phyloP scores from a whole-genome alignment of 2,797 vertebrate genomes.

The Sciurus vulgaris region DNA sequence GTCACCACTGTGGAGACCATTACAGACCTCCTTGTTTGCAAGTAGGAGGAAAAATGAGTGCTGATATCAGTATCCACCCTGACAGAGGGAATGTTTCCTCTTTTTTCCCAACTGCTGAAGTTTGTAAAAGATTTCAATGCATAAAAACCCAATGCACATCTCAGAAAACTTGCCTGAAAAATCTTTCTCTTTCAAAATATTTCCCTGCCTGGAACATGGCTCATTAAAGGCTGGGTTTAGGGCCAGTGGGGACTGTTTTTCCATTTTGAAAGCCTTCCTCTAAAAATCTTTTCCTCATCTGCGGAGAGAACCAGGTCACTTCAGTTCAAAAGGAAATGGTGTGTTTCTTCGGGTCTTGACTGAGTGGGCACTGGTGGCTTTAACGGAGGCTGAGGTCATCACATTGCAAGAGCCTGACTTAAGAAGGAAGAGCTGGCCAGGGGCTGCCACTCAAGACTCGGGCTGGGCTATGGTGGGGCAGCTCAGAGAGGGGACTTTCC shows the following conservation, averaged over 20 bases:
- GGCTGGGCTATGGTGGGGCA: background rate
- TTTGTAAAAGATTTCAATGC: constrained; percentile 3
- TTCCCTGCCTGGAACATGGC: constrained; percentile 53
- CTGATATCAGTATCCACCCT: background rate
- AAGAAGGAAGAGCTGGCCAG: background rate
- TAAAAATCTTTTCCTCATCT: constrained; percentile 48
- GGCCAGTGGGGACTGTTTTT: constrained; percentile 70
- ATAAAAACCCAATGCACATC: background rate
- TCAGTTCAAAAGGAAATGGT: constrained; percentile 70
- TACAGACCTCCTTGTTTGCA: background rate
- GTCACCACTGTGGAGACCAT: background rate
- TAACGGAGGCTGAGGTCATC: background rate
- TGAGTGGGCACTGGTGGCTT: constrained; percentile 3
- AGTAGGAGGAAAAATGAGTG: background rate
- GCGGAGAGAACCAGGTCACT: constrained; percentile 60
- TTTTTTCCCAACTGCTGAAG: background rate
- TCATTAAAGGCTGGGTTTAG: constrained; percentile 57
- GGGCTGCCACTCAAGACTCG: background rate
- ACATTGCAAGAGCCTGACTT: constrained; percentile 13
- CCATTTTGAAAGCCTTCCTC: constrained; percentile 56
- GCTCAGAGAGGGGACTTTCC: background rate
- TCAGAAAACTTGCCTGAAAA: constrained; percentile 67
- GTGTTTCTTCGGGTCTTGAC: constrained; percentile 29
- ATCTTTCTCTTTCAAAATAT: constrained; percentile 46
- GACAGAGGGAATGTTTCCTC: background rate